These are phyloP conservation scores for Agelas oroides DNA, from an alignment of 37 sponge, comb jelly and placozoan species.

Conservation along the genomic window DNA sequence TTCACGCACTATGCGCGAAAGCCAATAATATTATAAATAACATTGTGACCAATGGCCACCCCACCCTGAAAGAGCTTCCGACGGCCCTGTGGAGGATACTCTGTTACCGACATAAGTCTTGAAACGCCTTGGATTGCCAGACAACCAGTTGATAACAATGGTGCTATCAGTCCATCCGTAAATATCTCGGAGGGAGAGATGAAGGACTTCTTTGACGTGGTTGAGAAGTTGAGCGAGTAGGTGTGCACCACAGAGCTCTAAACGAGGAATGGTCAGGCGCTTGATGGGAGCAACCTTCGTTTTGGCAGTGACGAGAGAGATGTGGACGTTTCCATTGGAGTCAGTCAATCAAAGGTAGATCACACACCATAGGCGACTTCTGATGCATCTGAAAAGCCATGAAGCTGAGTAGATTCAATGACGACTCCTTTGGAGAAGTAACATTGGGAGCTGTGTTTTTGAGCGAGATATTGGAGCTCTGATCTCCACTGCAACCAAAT, in stretches of 20 bases:
- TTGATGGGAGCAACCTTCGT: conserved; percentile 37
- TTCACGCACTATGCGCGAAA: too few relatives aligned
- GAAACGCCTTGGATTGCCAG: conserved; percentile 34
- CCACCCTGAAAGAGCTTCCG: too few relatives aligned
- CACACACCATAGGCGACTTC: conserved; percentile 43
- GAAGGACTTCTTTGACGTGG: too few relatives aligned
- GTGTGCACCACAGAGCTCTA: too few relatives aligned
- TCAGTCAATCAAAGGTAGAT: too few relatives aligned
- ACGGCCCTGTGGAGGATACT: too few relatives aligned
- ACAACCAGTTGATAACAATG: conserved; percentile 28
- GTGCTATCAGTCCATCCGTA: conserved; percentile 45
- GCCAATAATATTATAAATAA: too few relatives aligned
- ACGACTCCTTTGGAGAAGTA: conserved; percentile 21
- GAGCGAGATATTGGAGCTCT: not conserved
- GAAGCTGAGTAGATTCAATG: conserved; percentile 16
- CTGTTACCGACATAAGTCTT: too few relatives aligned
- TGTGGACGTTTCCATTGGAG: conserved; percentile 17
- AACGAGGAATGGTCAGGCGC: too few relatives aligned
- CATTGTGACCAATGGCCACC: too few relatives aligned
- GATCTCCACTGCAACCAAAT: conserved; percentile 17
- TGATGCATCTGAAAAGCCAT: conserved; percentile 44
- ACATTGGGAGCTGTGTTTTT: not conserved
- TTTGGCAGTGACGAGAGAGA: conserved; percentile 30
- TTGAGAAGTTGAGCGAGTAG: too few relatives aligned
- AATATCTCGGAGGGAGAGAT: too few relatives aligned